Base-by-base conservation (phyloP, 2,888 invertebrate species). In the Sicus ferrugineus region DNA sequence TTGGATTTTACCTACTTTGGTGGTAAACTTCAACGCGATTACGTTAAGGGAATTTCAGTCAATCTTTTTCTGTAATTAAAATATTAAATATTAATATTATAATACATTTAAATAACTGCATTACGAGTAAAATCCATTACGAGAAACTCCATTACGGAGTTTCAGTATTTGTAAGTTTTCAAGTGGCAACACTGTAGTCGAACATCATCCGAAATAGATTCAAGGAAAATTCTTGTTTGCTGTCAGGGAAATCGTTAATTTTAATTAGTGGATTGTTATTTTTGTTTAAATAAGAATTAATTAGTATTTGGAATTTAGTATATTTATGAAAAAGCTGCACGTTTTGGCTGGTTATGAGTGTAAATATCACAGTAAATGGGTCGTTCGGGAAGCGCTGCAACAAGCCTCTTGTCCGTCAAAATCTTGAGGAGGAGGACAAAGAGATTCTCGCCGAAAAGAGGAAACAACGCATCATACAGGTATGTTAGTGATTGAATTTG, bases 401-500 rank as follows among this genome's bases (percentile, higher is more conserved):
- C 31, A 86, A 87, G 52, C 87, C 75, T 31, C 62, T 72, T 42
- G 68, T 76, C 31, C 70, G 81, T 0, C 72, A 72, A 23, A 89
- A 89, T 81, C 79, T 87, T 4, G 87, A 89, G 74, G 82, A 84
- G 68, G 81, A 86, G 0, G 87, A 86, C 78, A 87, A 88, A 79
- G 88, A 88, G 76, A 88, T 88, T 74, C 87, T 88, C 69, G 87
- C 87, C 75, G 87, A 89, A 69, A 86, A 89, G 64, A 86, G 88
- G 74, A 88, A 87, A 83, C 86, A 89, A 79, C 87, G 90, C 73
- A 79, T 90, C 69, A 87, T 89, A 78, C 90, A 91, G 87, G 90
- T 90, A 80, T 72, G 70, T 1, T n/a, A 11, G 0, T 31, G 1
- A 34, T 58, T 7, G 2, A 19, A 9, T 34, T 30, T 31, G 23